phyloP scores from a whole-genome alignment of 2,113 vertebrate genomes.

The Thinocorus orbignyianus region DNA sequence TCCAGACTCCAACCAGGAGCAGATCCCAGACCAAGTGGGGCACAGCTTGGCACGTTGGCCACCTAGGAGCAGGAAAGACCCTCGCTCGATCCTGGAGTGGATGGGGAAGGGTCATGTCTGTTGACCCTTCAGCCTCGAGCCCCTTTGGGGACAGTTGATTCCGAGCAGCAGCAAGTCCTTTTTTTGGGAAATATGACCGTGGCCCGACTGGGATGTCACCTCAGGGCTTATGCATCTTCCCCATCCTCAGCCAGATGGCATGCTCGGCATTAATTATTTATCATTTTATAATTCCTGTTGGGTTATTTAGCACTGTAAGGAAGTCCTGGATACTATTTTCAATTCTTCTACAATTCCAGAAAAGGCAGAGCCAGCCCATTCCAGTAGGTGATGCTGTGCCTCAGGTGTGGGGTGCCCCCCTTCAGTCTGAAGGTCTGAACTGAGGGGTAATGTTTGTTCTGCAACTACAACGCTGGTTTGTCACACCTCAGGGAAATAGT shows the following conservation, averaged over 20 bases:
- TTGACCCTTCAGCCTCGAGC: neutral
- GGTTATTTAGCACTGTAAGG: neutral
- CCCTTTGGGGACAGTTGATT: neutral
- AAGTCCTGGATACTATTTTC: neutral
- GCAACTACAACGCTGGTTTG: neutral
- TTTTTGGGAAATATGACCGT: neutral
- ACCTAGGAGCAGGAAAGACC: neutral
- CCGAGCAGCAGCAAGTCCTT: neutral
- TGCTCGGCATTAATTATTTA: neutral
- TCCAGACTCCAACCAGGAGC: rapidly evolving
- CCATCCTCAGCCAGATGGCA: neutral
- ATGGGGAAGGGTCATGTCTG: neutral
- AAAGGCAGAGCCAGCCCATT: neutral
- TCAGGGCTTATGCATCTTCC: neutral
- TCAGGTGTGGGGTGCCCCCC: neutral
- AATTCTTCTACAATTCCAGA: neutral
- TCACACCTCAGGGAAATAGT: neutral
- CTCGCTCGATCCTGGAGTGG: neutral
- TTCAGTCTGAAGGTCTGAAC: too few relatives aligned
- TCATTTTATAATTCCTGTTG: rapidly evolving
- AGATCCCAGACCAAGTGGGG: neutral
- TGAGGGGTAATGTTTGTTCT: neutral
- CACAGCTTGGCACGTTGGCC: neutral
- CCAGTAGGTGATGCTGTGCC: neutral
- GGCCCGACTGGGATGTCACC: neutral